Percentiles rank a stretch among this genome's conserved stretches.
Evolutionary conservation across 2,888 invertebrate genomes (phyloP).

Genomic region (Phengaris arion): DNA sequence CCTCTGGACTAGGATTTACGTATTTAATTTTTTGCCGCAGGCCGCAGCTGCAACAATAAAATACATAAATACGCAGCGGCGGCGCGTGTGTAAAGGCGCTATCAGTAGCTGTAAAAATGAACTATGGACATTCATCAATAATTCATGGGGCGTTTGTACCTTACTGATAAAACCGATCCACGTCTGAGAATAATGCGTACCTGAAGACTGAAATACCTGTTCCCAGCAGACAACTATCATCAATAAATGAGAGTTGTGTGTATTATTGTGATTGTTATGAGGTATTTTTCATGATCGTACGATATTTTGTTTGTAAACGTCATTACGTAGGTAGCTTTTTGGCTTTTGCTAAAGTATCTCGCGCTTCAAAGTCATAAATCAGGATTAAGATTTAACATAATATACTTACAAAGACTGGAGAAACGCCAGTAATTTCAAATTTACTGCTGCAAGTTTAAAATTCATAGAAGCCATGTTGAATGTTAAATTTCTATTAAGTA

Average conservation of each 20-base stretch:
- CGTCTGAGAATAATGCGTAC: not conserved
- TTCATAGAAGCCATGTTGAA: not conserved
- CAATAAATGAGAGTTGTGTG: too few species aligned
- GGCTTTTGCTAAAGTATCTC: not conserved
- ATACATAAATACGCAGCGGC: too few species aligned
- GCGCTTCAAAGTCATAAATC: not conserved
- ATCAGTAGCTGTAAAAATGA: not conserved
- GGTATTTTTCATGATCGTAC: too few species aligned
- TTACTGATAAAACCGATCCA: not conserved
- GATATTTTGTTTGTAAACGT: too few species aligned
- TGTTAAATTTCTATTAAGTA: not conserved
- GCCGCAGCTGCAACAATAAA: too few species aligned
- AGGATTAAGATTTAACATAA: not conserved
- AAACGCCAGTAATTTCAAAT: not conserved
- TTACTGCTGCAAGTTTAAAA: not conserved
- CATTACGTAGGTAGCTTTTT: not conserved
- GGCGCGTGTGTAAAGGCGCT: not conserved
- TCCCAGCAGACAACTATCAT: too few species aligned
- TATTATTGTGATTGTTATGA: too few species aligned
- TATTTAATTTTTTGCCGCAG: too few species aligned
- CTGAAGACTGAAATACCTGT: not conserved
- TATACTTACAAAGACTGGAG: not conserved
- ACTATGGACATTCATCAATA: not conserved
- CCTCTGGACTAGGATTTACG: too few species aligned
- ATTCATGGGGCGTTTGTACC: not conserved